Percentiles rank a stretch among this genome's conserved stretches.
Conservation (phyloP, 2,797 vertebrate species). For the Scolopax rusticola region DNA sequence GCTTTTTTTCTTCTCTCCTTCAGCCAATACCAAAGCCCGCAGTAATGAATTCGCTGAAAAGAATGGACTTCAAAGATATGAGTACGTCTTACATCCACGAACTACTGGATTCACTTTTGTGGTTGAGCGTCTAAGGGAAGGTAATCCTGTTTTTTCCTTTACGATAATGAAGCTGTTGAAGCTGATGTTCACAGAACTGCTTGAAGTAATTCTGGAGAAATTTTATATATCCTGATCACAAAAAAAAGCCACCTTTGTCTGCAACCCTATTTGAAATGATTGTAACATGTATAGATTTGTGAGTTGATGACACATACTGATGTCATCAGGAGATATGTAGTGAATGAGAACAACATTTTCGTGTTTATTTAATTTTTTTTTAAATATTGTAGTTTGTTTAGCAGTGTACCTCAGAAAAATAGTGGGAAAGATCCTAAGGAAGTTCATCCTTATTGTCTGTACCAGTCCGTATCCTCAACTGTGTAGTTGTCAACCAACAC, state of each 20-base stretch:
- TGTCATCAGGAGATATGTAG: not conserved
- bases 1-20: constrained; percentile 27
- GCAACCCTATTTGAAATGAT: not conserved
- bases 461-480: not conserved
- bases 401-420: not conserved
- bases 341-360: not conserved
- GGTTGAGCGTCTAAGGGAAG: constrained; percentile 90
- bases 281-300: not conserved
- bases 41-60: constrained; percentile 91
- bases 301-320: not conserved
- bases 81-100: constrained; percentile 94
- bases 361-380: not conserved
- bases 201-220: not conserved
- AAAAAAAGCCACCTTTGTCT: not conserved
- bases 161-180: not conserved
- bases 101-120: constrained; percentile 98
- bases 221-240: not conserved
- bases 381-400: not conserved
- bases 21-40: constrained; percentile 90
- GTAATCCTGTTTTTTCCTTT: constrained; percentile 73
- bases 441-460: not conserved
- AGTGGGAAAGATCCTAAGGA: not conserved
- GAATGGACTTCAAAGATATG: constrained; percentile 88
- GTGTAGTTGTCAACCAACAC: not conserved
- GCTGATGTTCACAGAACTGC: not conserved